phyloP scores from a whole-genome alignment of 2,797 vertebrate species.

The Anomalospiza imberbis region DNA sequence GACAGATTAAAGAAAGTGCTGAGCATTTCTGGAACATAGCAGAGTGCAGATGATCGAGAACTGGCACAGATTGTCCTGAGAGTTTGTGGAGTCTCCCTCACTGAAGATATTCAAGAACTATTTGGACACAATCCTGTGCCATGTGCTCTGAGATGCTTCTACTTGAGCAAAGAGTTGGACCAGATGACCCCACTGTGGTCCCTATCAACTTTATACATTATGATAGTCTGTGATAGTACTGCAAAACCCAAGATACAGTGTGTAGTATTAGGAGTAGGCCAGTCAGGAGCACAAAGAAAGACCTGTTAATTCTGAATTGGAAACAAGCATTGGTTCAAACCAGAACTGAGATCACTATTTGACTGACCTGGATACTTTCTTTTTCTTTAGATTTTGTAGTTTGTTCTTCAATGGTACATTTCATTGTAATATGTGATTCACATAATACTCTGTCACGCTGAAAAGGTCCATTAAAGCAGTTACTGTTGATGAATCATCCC shows the following conservation, averaged over 20 bases:
- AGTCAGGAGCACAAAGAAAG: not conserved
- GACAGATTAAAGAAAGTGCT: not conserved
- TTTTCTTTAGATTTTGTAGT: not conserved
- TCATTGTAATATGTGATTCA: not conserved
- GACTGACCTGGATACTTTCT: not conserved
- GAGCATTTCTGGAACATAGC: not conserved
- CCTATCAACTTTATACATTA: not conserved
- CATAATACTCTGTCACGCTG: not conserved
- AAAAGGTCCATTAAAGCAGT: constrained; percentile 36
- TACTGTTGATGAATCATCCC: constrained; percentile 21
- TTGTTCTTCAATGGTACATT: not conserved
- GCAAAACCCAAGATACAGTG: not conserved
- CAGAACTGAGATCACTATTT: not conserved
- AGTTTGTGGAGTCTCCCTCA: not conserved
- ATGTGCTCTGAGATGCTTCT: not conserved
- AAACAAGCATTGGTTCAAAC: not conserved
- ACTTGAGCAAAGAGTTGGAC: not conserved
- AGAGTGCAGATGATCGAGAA: not conserved
- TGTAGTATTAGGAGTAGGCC: not conserved
- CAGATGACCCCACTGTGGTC: not conserved
- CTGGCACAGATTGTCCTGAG: not conserved
- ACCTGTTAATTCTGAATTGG: not conserved
- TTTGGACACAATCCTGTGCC: not conserved
- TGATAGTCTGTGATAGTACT: not conserved
- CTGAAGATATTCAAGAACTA: not conserved